A percentile compares a stretch with the other conserved stretches of the same genome.
Conservation (phyloP, 2,888 invertebrate genomes). For the Myopa tessellatipennis region DNA sequence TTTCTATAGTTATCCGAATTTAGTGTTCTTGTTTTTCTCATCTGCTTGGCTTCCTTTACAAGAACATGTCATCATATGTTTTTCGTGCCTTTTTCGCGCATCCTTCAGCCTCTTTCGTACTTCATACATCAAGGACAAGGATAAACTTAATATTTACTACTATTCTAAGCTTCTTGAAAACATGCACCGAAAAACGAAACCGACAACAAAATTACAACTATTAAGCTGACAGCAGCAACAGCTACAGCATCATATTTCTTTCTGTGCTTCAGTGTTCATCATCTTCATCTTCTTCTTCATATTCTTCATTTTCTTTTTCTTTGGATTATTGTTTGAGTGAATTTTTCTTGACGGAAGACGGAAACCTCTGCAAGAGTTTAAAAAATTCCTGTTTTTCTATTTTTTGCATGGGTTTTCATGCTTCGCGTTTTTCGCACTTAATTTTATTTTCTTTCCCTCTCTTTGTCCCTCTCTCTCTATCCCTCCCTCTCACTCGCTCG, state of each 20-base stretch:
- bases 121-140: conserved; percentile 30
- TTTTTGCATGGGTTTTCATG: not conserved
- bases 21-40: not conserved
- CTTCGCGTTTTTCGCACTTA: not conserved
- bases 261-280: conserved; percentile 6
- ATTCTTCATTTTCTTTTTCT: not conserved
- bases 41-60: not conserved
- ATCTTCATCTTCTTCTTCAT: not conserved
- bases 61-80: conserved; percentile 4
- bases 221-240: conserved; percentile 26
- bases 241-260: conserved; percentile 24
- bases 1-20: not conserved
- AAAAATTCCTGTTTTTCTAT: not conserved
- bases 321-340: not conserved
- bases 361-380: too few relatives aligned
- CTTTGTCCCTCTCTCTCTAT: not conserved
- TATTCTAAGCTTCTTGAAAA: conserved; percentile 10
- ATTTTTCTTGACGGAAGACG: not conserved
- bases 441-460: not conserved
- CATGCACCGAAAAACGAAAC: not conserved
- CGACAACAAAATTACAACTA: conserved; percentile 18
- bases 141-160: conserved; percentile 30
- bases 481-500: not conserved
- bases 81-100: not conserved
- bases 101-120: not conserved